Percentiles rank a stretch among this genome's conserved stretches.
phyloP scores from a whole-genome alignment of 1,140 invertebrate species.

The Antheraea pernyi region DNA sequence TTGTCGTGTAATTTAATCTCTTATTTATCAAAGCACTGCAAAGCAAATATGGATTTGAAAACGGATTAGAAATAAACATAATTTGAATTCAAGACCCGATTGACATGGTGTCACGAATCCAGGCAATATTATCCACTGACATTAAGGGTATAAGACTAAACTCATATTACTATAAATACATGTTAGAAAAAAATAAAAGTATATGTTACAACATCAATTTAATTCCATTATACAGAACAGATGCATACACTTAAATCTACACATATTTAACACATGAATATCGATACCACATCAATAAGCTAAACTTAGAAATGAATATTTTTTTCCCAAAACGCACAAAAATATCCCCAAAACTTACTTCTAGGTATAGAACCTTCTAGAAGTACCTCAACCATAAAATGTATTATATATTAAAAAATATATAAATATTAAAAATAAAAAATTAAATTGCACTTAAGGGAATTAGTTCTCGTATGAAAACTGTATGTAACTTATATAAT shows the following conservation, averaged over 20 bases:
- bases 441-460: conserved; percentile 66
- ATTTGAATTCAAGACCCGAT: too few species aligned
- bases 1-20: too few species aligned
- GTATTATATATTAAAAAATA: neutral
- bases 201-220: conserved; percentile 62
- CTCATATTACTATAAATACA: too few species aligned
- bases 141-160: too few species aligned
- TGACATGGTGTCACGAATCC: too few species aligned
- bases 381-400: conserved; percentile 6
- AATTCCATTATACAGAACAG: conserved; percentile 73
- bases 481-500: conserved; percentile 44
- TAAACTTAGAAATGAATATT: conserved; percentile 31
- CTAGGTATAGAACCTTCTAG: neutral
- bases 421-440: conserved; percentile 23
- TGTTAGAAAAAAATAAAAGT: conserved; percentile 12
- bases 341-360: conserved; percentile 24
- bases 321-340: conserved; percentile 25
- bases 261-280: neutral
- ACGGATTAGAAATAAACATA: too few species aligned
- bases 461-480: conserved; percentile 44
- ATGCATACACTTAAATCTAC: conserved; percentile 6
- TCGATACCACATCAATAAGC: conserved; percentile 23
- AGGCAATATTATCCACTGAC: too few species aligned
- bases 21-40: too few species aligned
- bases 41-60: too few species aligned